Base-by-base conservation (phyloP, 2,113 vertebrate genomes). In the Apistogramma diplotaenia region DNA sequence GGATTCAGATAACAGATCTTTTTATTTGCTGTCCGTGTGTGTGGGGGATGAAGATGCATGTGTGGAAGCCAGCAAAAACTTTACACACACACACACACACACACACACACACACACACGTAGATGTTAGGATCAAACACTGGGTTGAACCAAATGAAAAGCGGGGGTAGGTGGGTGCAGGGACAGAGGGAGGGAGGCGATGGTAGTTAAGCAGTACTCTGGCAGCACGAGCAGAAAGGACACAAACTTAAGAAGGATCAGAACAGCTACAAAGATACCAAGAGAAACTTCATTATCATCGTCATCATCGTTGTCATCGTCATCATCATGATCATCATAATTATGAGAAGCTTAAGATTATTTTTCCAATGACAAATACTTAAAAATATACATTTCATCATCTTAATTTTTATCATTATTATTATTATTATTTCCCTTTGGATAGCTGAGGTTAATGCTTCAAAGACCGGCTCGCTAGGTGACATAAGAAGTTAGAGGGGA, bases 381-480 rank as follows among this genome's bases (percentile, higher is more conserved):
- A 95, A 95, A 95, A 95, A 96, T 95, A 96, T 95, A 96, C 93
- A 95, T 94, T 95, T 95, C 92, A 93, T 94, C 85, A 91, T 93
- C 84, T 89, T 93, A 86, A 82, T 93, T 81, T 92, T 90, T 79
- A 89, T 93, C 7, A 93, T 93, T 91, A 93, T 93, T 94, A 93
- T 93, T 91, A 93, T 93, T 94, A 92, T 92, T 93, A 93, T 93
- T 94, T 93, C 86, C 91, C 94, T 95, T 95, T 95, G 93, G 94
- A 94, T 94, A 92, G 93, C 93, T 94, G 94, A 96, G 94, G 94
- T 94, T 88, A 92, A 88, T 57, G 87, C 90, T 92, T 93, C 82
- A 92, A 82, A 94, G 90, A 93, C 93, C 83, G 89, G 86, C 86
- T 92, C 79, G 89, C 95, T 92, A 93, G 93, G 95, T 93, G 94